Evolutionary conservation across 30 jellyfish, hydroid and myxozoan genomes (phyloP), one percentile per base, ranked within the genome.

Genomic region (Aurelia sp.): DNA sequence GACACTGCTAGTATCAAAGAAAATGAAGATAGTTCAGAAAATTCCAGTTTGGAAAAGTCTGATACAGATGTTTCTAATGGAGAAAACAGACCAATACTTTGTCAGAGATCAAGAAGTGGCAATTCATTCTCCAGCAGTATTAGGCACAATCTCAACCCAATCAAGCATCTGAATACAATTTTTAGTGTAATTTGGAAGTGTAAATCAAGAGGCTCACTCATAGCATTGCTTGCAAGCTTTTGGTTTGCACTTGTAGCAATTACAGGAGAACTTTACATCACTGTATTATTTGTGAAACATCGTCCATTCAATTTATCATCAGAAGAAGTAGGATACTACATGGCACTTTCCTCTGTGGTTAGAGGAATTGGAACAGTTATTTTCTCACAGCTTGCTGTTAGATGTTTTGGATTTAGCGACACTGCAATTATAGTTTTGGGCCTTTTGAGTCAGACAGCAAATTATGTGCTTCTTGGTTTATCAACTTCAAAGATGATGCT

Each of bases 291-390:
- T 78, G 60, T 90, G 18, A 88, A 88, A 60, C 80, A 88, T 51
- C 85, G 87, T 24, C 98, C 98, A 67, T 88, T 93, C 63, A 67
- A 55, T 33, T 63, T 93, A 21, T 75, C 92, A n/a, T 81, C 98
- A 13, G 87, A 87, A 76, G 80, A 81, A 65, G 80, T 87, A 10
- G 96, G 98, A 13, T 93, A 87, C 78, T 93, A 93, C 82, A 31
- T 80, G 48, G 97, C 94, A 19, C 62, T 66, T 53, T 59, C 66
- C 50, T 40, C 88, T 40, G 76, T 78, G 4, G 78, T 89, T 16
- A 63, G 98, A 55, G 97, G 97, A 9, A 40, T 83, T 60, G 98
- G 98, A 30, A 88, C 92, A 8, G 84, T 93, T 62, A 18, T 93
- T 20, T 17, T 88, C 40, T 84, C 95, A 31, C 98, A 93, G 68